phyloP scores from a whole-genome alignment of 2,113 vertebrate genomes.

The Sciurus niger region DNA sequence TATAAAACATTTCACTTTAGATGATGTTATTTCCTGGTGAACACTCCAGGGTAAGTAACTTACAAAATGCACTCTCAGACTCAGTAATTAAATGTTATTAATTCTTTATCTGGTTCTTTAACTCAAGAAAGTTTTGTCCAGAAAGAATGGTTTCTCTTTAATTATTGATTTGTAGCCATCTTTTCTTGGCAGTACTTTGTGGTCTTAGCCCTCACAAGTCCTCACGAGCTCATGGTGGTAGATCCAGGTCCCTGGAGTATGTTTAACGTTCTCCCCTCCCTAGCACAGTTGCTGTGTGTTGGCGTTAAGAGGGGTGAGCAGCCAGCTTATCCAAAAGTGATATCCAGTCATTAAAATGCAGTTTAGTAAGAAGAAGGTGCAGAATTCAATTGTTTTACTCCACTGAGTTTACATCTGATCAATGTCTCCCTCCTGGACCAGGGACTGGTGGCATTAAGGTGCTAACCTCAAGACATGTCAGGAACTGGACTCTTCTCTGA shows the following conservation, averaged over 20 bases:
- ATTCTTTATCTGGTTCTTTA: constrained; percentile 29
- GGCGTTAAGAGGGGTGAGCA: background rate
- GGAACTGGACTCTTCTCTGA: background rate
- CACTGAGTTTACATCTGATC: background rate
- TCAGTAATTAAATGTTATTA: constrained; percentile 25
- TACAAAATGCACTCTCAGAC: background rate
- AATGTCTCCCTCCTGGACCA: background rate
- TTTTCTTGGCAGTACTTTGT: background rate
- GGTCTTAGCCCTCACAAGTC: background rate
- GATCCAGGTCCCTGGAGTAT: background rate
- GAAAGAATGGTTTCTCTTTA: background rate
- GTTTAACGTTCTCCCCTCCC: background rate
- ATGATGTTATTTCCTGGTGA: constrained; percentile 37
- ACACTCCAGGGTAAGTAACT: background rate
- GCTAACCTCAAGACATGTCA: background rate
- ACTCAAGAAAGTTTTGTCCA: constrained; percentile 10
- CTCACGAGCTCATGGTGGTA: background rate
- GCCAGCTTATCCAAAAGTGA: background rate
- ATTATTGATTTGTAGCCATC: background rate
- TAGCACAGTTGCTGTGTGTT: background rate
- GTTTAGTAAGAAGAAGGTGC: background rate
- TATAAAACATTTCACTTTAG: constrained; percentile 17
- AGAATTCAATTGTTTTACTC: background rate
- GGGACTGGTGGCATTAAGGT: background rate
- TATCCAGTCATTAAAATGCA: background rate